Evolutionary conservation across 2,888 invertebrate genomes (phyloP), one percentile per base, ranked within the genome.

Genomic region (Drosophila falleni): DNA sequence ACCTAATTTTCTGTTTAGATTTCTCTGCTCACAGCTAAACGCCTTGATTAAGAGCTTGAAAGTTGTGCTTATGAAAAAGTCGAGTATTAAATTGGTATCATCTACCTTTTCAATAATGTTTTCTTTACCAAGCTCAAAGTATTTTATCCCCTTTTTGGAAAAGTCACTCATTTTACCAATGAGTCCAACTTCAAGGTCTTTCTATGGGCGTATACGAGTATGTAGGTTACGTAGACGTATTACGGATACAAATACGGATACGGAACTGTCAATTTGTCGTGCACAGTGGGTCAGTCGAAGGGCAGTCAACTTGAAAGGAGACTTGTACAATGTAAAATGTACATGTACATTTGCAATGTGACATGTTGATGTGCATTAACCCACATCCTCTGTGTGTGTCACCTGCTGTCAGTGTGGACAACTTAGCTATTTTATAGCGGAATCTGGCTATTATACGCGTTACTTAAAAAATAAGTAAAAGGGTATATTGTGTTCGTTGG

Each of bases 351-450:
- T 56, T 23, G 33, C 44, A 15, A 44, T 55, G 55, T 44, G 55
- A 66, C 58, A 60, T 56, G 41, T 67, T 77, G 72, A 76, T 76
- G 74, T 75, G 73, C 78, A 75, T 75, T 75, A 77, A 77, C 75
- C 75, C 56, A 75, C 63, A 77, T 75, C 51, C 72, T 46, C 47
- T 31, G 55, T n/a, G 51, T 42, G 37, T 41, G 37, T 5, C 39
- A 39, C 39, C 19, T 13, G 11, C 19, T 5, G 2, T 1, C n/a
- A n/a, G n/a, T 37, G 37, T 8, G n/a, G 23, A 0, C 23, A 23
- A 23, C 23, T 23, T 23, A 4, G 23, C 23, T 23, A 23, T 23
- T 23, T 23, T 23, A 23, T 23, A 23, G 23, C 23, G 0, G 4
- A 4, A 3, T 23, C 23, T 23, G 23, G 23, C 4, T 23, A 23